Evolutionary conservation across 1,140 invertebrate genomes (phyloP), one percentile per base, ranked within the genome.

Genomic region (Drosophila nasuta): DNA sequence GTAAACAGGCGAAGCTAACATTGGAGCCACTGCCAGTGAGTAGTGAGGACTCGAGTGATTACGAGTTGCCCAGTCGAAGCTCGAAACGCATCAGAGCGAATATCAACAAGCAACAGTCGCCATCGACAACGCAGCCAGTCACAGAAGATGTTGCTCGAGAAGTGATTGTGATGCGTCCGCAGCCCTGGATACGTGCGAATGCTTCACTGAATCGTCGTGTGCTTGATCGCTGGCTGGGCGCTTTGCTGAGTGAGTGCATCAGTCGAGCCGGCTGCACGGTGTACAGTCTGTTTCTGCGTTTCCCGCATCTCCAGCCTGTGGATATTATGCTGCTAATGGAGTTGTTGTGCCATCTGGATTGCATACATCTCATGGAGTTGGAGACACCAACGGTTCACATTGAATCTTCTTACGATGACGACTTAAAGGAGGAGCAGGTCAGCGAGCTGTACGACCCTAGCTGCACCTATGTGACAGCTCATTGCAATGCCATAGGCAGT

Each of bases 121-220:
- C 25, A 5, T 56, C 52, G 5, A 52, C 57, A 5, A 5, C 41
- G n/a, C 41, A 43, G 41, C 2, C 15, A 5, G 52, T 33, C 10
- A 30, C 17, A 17, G 57, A 45, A 1, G 69, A 75, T 3, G 10
- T 25, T 0, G 17, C 65, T 1, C 68, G 79, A 0, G 91, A 92
- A 63, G 75, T 87, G 1, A 91, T 92, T 65, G 91, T 81, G 0
- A 91, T 92, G 81, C 74, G 81, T 7, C 91, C 91, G 1, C 89
- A 89, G 41, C 96, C 96, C 0, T 97, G 96, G 97, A 95, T 96
- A 59, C 94, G 95, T 68, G 93, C 97, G 4, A 95, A 97, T 91
- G 96, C 96, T 1, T 93, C 94, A 1, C 81, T 97, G 1, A 97
- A 97, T 92, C 93, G 94, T 25, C 92, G 94, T 45, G 94, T 96